Conservation (phyloP, 2,113 vertebrate species). For the Halcyon malimbica region DNA sequence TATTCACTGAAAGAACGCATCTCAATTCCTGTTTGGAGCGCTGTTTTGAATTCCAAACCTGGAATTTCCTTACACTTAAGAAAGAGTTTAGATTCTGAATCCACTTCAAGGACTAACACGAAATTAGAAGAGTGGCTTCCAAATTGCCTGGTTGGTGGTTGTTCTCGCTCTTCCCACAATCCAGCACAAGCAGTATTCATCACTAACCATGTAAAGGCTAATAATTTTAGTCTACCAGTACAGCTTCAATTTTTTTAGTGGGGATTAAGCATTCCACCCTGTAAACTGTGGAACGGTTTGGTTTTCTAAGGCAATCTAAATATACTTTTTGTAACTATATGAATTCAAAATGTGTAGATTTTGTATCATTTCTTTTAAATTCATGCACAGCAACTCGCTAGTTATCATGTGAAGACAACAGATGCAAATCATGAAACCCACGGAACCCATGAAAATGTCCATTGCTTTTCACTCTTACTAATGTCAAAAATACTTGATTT, state of each 20-base stretch:
- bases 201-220: rapidly evolving
- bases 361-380: background rate
- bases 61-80: background rate
- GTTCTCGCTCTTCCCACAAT: background rate
- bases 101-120: background rate
- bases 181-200: background rate
- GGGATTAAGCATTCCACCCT: background rate
- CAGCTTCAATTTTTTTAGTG: background rate
- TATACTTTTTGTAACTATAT: background rate
- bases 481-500: background rate
- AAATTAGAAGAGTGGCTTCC: background rate
- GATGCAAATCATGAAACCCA: background rate
- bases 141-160: background rate
- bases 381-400: background rate
- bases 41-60: background rate
- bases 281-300: background rate
- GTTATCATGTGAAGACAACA: background rate
- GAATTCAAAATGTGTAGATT: background rate
- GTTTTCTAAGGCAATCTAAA: background rate
- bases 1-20: background rate
- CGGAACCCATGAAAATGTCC: rapidly evolving
- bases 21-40: background rate
- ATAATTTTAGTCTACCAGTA: background rate
- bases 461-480: background rate
- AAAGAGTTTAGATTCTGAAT: background rate